phyloP scores from a whole-genome alignment of 2,113 vertebrate species.

The Chloropsis cyanopogon region DNA sequence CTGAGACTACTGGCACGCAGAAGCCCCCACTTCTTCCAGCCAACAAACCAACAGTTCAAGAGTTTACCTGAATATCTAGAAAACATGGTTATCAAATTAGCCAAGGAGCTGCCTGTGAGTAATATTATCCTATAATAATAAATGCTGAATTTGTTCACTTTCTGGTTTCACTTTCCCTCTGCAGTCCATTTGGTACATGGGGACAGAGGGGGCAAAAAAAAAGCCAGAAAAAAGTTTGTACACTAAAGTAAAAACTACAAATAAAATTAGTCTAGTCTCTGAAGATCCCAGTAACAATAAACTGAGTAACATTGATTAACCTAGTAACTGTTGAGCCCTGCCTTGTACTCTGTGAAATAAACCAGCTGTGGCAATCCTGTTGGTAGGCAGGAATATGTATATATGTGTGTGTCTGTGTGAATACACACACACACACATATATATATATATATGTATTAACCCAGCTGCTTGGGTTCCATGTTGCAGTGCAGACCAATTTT shows the following conservation, averaged over 20 bases:
- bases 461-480: fast-evolving
- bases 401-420: background rate
- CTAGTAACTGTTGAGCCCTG: background rate
- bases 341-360: background rate
- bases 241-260: background rate
- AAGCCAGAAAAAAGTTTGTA: background rate
- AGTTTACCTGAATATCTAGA: slow-evolving; percentile 96
- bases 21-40: slow-evolving; percentile 98
- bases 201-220: background rate
- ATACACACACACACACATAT: too few species aligned
- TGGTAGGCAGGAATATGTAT: background rate
- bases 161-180: background rate
- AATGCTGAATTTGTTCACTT: background rate
- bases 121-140: background rate
- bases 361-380: background rate
- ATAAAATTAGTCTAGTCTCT: background rate
- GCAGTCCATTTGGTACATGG: background rate
- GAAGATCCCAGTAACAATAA: background rate
- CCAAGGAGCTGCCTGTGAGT: slow-evolving; percentile 97
- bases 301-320: background rate
- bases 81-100: slow-evolving; percentile 98
- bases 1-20: slow-evolving; percentile 90
- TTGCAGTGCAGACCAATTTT: background rate
- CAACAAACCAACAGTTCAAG: slow-evolving; percentile 97
- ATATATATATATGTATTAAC: background rate